Evolutionary conservation across 2,888 invertebrate genomes (phyloP), one percentile per base, ranked within the genome.

Genomic region (Temnothorax unifasciatus): DNA sequence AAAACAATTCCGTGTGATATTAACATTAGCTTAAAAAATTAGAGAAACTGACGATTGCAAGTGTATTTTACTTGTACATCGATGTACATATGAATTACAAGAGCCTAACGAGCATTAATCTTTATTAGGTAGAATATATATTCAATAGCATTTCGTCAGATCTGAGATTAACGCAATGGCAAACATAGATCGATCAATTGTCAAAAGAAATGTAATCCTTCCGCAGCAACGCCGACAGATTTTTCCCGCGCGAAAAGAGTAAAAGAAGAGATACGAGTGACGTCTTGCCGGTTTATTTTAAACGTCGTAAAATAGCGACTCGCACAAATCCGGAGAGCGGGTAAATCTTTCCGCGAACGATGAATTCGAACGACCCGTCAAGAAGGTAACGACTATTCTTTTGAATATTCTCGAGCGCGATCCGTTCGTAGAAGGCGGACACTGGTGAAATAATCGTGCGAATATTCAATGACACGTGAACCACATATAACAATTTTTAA

Each of bases 311-410:
- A 84, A 81, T 57, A 54, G 47, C 34, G 44, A 69, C 50, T 68
- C 75, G 34, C 63, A 61, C 29, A 34, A 59, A 85, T 74, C 74
- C 57, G 64, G 38, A 25, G 59, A 25, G 59, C n/a, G 41, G 81
- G 81, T 82, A 87, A 85, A 89, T 89, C 87, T 89, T 57, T 69
- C 47, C 47, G 21, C 44, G 63, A 71, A 63, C 68, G 82, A 52
- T 61, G 83, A 79, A 79, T 82, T 77, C 57, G 50, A 82, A 83
- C 68, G 73, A 68, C 54, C 47, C 85, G 64, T 83, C 77, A 69
- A 59, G 83, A 83, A 82, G 59, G 82, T 82, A 89, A 89, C 84
- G 83, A 89, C 71, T 84, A 74, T 89, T 85, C 81, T 63, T 81
- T 81, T 77, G 18, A 71, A 66, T 13, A 66, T 83, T 71, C 85